Evolutionary conservation across 2,797 vertebrate species (phyloP).

Genomic region (Leontocebus nigricollis): DNA sequence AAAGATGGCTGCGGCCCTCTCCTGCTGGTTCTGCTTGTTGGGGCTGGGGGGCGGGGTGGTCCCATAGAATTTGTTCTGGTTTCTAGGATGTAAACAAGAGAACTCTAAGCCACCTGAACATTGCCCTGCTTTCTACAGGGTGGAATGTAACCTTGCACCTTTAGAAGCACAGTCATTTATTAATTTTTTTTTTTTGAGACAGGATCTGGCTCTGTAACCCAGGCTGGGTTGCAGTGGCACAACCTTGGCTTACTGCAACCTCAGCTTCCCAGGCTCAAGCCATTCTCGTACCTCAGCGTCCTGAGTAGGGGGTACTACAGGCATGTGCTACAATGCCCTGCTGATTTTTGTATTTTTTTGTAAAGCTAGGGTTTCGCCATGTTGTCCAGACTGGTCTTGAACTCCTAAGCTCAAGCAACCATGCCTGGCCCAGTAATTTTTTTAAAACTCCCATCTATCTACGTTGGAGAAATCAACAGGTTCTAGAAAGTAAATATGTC

Average conservation of each 20-base stretch:
- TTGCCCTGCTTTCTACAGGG: constrained; percentile 56
- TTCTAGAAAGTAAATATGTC: no score
- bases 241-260: background rate
- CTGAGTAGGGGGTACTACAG: background rate
- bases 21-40: background rate
- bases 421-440: background rate
- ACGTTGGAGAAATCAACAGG: no score
- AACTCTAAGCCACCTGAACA: constrained; percentile 67
- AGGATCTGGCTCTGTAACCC: background rate
- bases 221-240: background rate
- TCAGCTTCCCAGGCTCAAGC: background rate
- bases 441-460: no score
- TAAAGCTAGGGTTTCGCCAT: background rate
- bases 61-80: constrained; percentile 20
- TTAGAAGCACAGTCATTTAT: constrained; percentile 67
- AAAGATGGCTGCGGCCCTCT: constrained; percentile 44
- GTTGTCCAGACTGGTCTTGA: background rate
- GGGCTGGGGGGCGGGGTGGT: background rate
- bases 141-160: background rate
- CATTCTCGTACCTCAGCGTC: background rate
- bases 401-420: background rate
- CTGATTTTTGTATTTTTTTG: background rate
- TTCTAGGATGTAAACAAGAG: constrained; percentile 47
- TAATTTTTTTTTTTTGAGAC: background rate
- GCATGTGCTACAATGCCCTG: background rate